A percentile compares a stretch with the other conserved stretches of the same genome.
Evolutionary conservation across 2,888 invertebrate genomes (phyloP).

Genomic region (Andrena fulva): DNA sequence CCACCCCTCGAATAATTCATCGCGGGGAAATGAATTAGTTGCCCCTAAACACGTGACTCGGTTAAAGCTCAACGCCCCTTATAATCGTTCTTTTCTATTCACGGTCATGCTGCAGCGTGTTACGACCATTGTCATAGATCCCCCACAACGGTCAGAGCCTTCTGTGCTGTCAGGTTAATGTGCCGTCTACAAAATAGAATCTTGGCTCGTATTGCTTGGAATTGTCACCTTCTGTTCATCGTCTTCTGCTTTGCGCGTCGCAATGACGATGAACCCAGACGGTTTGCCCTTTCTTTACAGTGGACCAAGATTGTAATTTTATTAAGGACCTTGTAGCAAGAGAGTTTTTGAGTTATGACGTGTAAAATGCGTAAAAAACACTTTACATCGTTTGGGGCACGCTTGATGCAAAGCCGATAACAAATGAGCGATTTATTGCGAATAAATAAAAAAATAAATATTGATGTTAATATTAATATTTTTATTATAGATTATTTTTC

Average conservation of each 20-base stretch:
- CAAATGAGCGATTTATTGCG: too few species aligned
- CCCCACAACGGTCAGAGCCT: background rate
- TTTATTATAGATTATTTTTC: too few species aligned
- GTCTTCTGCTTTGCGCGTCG: conserved; percentile 13
- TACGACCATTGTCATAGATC: background rate
- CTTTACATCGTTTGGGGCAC: too few species aligned
- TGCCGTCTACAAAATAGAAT: conserved; percentile 15
- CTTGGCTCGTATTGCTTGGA: conserved; percentile 13
- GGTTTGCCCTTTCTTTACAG: too few species aligned
- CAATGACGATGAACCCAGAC: conserved; percentile 1
- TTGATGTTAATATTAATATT: too few species aligned
- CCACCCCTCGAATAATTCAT: background rate
- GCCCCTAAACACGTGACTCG: background rate
- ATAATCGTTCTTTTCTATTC: conserved; percentile 20
- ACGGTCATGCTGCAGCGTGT: conserved; percentile 25
- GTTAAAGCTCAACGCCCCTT: background rate
- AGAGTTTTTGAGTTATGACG: too few species aligned
- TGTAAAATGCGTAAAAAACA: too few species aligned
- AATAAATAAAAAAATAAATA: too few species aligned
- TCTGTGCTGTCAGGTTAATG: conserved; percentile 26
- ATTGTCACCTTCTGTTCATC: conserved; percentile 15
- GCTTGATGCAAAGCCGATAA: too few species aligned
- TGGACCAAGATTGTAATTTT: too few species aligned
- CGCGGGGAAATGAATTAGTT: conserved; percentile 7
- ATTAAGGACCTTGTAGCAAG: too few species aligned